Evolutionary conservation across 1,140 invertebrate genomes (phyloP).

Genomic region (Plectrocnemia conspersa): DNA sequence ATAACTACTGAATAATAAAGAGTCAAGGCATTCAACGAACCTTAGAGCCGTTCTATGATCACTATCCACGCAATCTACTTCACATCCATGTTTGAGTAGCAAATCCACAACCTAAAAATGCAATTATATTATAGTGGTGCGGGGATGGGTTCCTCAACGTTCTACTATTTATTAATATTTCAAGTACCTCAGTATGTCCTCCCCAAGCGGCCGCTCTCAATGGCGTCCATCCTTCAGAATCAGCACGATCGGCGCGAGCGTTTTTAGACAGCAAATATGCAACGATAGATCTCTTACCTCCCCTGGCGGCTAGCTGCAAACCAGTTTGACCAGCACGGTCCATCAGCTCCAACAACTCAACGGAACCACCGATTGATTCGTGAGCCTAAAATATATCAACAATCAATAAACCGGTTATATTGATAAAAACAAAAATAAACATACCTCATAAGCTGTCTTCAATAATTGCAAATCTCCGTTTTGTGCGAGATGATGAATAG

Average conservation of each 20-base stretch:
- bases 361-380: constrained; percentile 31
- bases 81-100: constrained; percentile 73
- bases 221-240: constrained; percentile 87
- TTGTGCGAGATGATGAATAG: constrained; percentile 40
- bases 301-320: constrained; percentile 75
- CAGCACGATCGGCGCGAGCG: constrained; percentile 75
- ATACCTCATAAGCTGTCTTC: constrained; percentile 42
- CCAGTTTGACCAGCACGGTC: constrained; percentile 78
- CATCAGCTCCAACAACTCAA: constrained; percentile 51
- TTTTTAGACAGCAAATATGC: constrained; percentile 60
- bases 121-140: constrained; percentile 4
- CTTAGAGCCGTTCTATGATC: constrained; percentile 64
- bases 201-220: constrained; percentile 86
- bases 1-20: neutral
- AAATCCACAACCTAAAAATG: constrained; percentile 68
- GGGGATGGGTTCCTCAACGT: neutral
- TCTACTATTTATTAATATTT: neutral
- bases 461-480: constrained; percentile 43
- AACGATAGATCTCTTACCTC: constrained; percentile 72
- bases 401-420: neutral
- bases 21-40: constrained; percentile 33
- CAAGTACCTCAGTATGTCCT: constrained; percentile 76
- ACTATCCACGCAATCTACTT: constrained; percentile 73
- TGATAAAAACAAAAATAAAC: constrained; percentile 7
- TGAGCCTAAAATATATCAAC: constrained; percentile 18